A percentile compares a stretch with the other conserved stretches of the same genome.
Conservation (phyloP, 2,113 vertebrate species). For the Lagopus leucura region DNA sequence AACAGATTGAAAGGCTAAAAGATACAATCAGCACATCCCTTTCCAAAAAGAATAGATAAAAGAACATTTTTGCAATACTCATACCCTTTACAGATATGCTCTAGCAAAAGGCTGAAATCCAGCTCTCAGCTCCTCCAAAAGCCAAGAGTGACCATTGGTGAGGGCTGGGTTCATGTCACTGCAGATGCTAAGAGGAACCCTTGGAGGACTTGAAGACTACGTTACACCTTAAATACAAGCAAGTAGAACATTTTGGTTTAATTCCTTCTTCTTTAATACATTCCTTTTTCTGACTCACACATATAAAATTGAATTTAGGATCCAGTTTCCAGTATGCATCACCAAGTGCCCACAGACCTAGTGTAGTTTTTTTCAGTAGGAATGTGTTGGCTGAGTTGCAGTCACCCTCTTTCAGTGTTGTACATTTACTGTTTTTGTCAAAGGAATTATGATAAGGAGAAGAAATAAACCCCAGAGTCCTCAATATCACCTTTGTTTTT, state of each 20-base stretch:
- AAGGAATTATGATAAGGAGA: neutral
- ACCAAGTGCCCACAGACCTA: fast-evolving
- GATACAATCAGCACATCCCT: neutral
- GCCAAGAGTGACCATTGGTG: neutral
- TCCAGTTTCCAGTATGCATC: neutral
- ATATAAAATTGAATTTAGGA: neutral
- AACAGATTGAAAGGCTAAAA: neutral
- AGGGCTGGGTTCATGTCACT: neutral
- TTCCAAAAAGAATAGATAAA: neutral
- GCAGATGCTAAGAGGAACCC: neutral
- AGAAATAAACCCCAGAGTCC: neutral
- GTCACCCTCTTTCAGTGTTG: neutral
- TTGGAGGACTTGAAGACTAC: neutral
- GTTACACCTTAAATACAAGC: neutral
- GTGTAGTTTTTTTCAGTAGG: neutral
- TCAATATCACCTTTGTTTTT: neutral
- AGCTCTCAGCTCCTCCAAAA: neutral
- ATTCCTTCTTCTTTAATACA: neutral
- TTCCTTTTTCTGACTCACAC: neutral
- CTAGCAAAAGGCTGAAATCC: neutral
- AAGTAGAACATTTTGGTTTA: neutral
- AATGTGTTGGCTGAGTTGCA: neutral
- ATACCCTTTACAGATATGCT: neutral
- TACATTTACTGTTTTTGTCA: neutral
- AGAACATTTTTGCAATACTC: neutral